phyloP scores from a whole-genome alignment of 1,140 invertebrate genomes.

The Drosophila albomicans region DNA sequence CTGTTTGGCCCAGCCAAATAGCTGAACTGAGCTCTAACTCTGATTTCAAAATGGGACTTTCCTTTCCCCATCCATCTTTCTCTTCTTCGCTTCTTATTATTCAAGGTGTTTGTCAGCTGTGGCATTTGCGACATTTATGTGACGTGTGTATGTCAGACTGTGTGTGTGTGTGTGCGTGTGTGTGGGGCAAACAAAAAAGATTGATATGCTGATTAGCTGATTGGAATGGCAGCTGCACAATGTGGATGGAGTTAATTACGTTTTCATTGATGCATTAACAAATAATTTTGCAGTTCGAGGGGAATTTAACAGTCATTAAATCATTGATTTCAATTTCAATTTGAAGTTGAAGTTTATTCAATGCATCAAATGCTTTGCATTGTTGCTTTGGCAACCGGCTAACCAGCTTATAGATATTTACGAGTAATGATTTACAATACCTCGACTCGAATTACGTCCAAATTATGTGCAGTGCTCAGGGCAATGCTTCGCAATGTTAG shows the following conservation, averaged over 20 bases:
- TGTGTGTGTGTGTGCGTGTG: too few relatives aligned
- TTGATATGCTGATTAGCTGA: slow-evolving; percentile 11
- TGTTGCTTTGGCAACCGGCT: not conserved
- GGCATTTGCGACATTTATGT: not conserved
- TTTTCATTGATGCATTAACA: not conserved
- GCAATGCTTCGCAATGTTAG: too few relatives aligned
- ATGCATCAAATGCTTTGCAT: not conserved
- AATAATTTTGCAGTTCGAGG: not conserved
- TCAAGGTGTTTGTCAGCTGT: not conserved
- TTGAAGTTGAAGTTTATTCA: too few relatives aligned
- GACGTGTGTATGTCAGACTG: not conserved
- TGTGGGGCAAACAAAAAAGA: not conserved
- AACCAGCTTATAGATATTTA: not conserved
- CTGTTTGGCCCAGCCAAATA: slow-evolving; percentile 1
- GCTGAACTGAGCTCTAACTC: slow-evolving; percentile 14
- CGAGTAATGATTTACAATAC: too few relatives aligned
- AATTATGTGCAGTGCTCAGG: too few relatives aligned
- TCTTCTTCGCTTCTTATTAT: not conserved
- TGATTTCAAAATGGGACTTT: slow-evolving; percentile 3
- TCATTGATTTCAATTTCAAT: not conserved
- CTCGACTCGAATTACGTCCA: too few relatives aligned
- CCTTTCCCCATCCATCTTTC: too few relatives aligned
- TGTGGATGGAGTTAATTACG: not conserved
- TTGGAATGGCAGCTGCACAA: not conserved
- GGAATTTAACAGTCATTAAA: not conserved